Evolutionary conservation across 2,797 vertebrate genomes (phyloP).

Genomic region (Clarias pachynema): DNA sequence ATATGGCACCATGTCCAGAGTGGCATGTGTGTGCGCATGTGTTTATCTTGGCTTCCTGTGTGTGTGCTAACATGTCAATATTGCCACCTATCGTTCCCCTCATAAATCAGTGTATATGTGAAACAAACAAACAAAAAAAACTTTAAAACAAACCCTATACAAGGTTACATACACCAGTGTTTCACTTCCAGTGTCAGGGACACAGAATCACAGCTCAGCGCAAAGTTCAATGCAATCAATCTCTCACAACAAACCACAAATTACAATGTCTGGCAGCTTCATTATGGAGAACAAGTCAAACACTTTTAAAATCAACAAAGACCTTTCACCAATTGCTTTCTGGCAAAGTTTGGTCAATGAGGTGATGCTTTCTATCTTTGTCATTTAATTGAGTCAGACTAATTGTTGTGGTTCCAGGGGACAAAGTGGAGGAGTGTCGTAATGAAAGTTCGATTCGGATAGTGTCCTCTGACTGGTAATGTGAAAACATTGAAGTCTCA

Average conservation of each 20-base stretch:
- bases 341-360: constrained; percentile 52
- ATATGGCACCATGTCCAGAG: constrained; percentile 29
- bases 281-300: constrained; percentile 52
- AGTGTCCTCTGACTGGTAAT: constrained; percentile 44
- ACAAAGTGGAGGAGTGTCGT: constrained; percentile 47
- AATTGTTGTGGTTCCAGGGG: constrained; percentile 52
- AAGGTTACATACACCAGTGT: not conserved
- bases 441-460: constrained; percentile 57
- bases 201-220: constrained; percentile 15
- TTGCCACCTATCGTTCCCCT: constrained; percentile 39
- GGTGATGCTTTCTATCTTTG: constrained; percentile 11
- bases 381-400: constrained; percentile 55
- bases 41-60: constrained; percentile 42
- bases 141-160: not conserved
- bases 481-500: constrained; percentile 30
- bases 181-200: constrained; percentile 18
- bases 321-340: constrained; percentile 38
- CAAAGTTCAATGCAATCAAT: constrained; percentile 52
- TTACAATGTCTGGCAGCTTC: constrained; percentile 45
- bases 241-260: constrained; percentile 50
- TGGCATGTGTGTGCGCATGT: constrained; percentile 16
- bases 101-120: constrained; percentile 34
- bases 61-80: constrained; percentile 51
- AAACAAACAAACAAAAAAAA: not conserved
- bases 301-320: constrained; percentile 45